Base-by-base conservation (phyloP, 2,797 vertebrate genomes). In the Rallus crepitans region DNA sequence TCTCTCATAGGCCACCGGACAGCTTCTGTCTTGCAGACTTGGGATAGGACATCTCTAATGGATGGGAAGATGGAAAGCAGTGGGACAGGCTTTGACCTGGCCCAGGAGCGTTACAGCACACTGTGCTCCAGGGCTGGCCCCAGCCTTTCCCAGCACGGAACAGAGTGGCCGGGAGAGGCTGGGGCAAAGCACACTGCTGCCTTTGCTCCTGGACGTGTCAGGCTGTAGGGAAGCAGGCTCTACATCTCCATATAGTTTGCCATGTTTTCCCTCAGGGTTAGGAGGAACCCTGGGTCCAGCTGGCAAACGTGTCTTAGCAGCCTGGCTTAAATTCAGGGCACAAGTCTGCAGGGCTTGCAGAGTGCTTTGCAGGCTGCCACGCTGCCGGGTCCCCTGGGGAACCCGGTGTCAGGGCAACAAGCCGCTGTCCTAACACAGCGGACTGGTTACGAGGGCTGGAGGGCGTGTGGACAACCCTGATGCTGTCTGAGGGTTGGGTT, bases 1-100 rank as follows among this genome's bases (percentile, higher is more conserved):
- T 52, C 45, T 25, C 35, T 25, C 35, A 3, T 45, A 59, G 73
- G 73, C 28, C 72, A 40, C n/a, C 65, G 77, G 66, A 24, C 35
- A 90, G 83, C 64, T 87, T 65, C 50, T 76, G 24, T 93, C 91
- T 94, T 60, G 52, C 60, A 69, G 53, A 33, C 66, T 35, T 78
- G 56, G 48, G 28, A 9, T 16, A 82, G 76, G 53, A 42, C 20
- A 6, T 69, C 21, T 87, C 12, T 47, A 23, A 47, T 47, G 47
- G 47, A 47, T 47, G 47, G 47, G 21, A 12, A 47, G 47, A 47
- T 8, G 56, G 66, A 76, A 68, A 89, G n/a, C 30, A 47, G 6
- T 57, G 33, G 53, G 39, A 87, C 56, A 73, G 73, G 55, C 37
- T 86, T 75, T 14, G 11, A 24, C 24, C 27, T 59, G 55, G 27